Conservation (phyloP, 2,888 invertebrate genomes). For the Entomobrya proxima region DNA sequence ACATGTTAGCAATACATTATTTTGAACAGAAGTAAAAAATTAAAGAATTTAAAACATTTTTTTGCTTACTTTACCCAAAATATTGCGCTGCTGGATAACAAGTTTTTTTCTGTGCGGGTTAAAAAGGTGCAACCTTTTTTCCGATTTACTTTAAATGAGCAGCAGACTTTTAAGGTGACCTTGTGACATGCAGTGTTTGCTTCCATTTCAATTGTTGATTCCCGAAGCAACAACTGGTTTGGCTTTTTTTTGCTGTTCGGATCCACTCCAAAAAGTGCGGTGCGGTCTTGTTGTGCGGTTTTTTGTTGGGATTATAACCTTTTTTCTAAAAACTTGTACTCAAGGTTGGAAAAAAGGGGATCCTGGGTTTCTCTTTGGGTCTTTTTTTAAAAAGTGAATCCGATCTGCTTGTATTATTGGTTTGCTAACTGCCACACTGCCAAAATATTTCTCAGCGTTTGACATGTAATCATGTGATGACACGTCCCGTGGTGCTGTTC, state of each 20-base stretch:
- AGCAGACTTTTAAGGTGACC: not conserved
- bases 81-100: no score
- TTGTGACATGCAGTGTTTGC: not conserved
- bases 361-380: no score
- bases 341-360: no score
- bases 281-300: conserved; percentile 7
- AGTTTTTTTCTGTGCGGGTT: no score
- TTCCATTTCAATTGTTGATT: not conserved
- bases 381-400: not conserved
- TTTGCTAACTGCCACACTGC: not conserved
- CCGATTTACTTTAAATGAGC: not conserved
- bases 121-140: no score
- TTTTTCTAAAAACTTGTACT: no score
- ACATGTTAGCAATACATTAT: no score
- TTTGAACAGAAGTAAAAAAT: not conserved
- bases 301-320: not conserved
- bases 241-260: not conserved
- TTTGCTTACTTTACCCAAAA: not conserved
- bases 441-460: conserved; percentile 12
- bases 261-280: conserved; percentile 1
- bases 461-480: conserved; percentile 3
- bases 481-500: not conserved
- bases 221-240: conserved; percentile 23
- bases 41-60: not conserved
- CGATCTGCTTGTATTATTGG: no score